These are phyloP conservation scores for Pseudonaja textilis DNA, from an alignment of 2,113 vertebrate genomes.

Conservation along the genomic window DNA sequence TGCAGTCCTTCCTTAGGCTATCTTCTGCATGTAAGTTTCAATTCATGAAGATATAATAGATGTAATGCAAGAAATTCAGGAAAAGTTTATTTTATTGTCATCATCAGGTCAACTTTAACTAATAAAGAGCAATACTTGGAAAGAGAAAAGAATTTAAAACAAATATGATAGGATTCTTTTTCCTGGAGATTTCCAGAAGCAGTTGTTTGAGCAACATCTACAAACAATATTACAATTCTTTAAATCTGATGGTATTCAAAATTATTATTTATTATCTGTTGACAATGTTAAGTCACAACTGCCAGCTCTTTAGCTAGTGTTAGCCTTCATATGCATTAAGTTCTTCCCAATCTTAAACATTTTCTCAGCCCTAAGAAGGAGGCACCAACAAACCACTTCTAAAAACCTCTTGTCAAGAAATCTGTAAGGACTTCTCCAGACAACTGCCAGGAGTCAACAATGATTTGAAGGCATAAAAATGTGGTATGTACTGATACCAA, in stretches of 20 bases:
- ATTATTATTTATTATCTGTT: neutral
- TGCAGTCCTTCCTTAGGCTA: slow-evolving; percentile 35
- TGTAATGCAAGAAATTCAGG: slow-evolving; percentile 31
- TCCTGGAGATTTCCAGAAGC: neutral
- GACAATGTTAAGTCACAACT: neutral
- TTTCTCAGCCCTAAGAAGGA: neutral
- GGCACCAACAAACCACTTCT: neutral
- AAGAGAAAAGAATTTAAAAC: neutral
- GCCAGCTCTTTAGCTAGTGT: neutral
- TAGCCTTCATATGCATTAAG: neutral
- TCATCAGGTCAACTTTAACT: neutral
- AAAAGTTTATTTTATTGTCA: neutral
- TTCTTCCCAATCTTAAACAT: neutral
- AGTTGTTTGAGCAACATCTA: neutral
- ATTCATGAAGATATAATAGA: slow-evolving; percentile 31
- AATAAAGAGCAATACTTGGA: slow-evolving; percentile 17
- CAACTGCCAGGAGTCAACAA: neutral
- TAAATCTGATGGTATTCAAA: neutral
- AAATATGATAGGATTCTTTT: neutral
- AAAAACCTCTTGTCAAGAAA: neutral
- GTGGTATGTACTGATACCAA: neutral
- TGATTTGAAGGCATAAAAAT: neutral
- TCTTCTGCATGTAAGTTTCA: slow-evolving; percentile 46
- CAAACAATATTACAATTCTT: neutral
- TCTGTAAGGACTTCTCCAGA: neutral